phyloP scores from a whole-genome alignment of 2,888 invertebrate genomes.

The Xylota sylvarum region DNA sequence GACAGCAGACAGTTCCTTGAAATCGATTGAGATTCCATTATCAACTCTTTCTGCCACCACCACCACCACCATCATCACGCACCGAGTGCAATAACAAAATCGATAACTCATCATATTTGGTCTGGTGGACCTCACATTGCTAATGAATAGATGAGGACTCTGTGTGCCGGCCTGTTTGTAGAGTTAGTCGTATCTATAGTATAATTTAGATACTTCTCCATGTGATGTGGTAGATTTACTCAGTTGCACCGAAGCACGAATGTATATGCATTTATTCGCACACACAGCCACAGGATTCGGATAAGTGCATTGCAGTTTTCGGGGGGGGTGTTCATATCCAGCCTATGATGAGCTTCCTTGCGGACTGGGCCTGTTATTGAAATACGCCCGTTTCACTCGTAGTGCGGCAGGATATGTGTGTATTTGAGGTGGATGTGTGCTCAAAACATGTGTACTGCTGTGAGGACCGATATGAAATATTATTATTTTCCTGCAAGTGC shows the following conservation, averaged over 20 bases:
- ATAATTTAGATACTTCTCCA: not conserved
- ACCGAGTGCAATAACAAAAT: slow-evolving; percentile 45
- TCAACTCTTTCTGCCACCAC: not conserved
- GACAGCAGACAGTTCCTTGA: slow-evolving; percentile 12
- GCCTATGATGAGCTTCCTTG: slow-evolving; percentile 41
- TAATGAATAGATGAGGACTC: slow-evolving; percentile 50
- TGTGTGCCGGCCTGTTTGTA: not conserved
- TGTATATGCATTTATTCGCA: slow-evolving; percentile 1
- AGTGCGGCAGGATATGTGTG: not conserved
- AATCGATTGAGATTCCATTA: slow-evolving; percentile 37
- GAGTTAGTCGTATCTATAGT: not conserved
- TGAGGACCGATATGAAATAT: slow-evolving; percentile 23
- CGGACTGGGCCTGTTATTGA: not conserved
- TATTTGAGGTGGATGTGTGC: not conserved
- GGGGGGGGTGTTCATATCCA: slow-evolving; percentile 19
- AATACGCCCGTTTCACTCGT: not conserved
- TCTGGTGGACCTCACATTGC: slow-evolving; percentile 34
- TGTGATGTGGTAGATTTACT: slow-evolving; percentile 17
- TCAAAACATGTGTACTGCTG: not conserved
- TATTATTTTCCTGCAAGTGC: slow-evolving; percentile 21
- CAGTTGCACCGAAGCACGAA: slow-evolving; percentile 9
- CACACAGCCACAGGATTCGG: slow-evolving; percentile 9
- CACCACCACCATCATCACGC: not conserved
- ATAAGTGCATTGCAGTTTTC: slow-evolving; percentile 16
- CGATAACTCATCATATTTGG: slow-evolving; percentile 66